Percentiles rank a stretch among this genome's conserved stretches.
Conservation (phyloP, 2,888 invertebrate genomes). For the Calameuta idolon region DNA sequence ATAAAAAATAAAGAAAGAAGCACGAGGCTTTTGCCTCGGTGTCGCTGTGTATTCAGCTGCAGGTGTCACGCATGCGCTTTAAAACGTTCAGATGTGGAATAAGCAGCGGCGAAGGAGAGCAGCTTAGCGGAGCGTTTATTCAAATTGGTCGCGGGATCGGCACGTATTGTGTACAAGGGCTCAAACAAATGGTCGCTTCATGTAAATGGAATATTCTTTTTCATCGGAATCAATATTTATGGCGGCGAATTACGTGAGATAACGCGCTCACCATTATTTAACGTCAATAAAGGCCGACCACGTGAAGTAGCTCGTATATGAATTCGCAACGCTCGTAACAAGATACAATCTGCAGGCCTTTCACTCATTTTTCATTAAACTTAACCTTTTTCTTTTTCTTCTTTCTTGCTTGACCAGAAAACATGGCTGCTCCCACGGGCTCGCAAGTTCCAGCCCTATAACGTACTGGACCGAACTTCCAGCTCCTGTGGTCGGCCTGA, state of each 20-base stretch:
- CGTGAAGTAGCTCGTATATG: not conserved
- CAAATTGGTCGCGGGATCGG: slow-evolving; percentile 41
- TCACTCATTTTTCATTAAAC: not conserved
- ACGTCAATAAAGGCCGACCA: not conserved
- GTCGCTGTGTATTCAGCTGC: not conserved
- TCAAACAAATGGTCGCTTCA: slow-evolving; percentile 39
- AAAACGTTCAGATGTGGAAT: not conserved
- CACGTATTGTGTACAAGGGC: slow-evolving; percentile 16
- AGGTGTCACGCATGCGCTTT: not conserved
- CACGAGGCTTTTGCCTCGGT: not conserved
- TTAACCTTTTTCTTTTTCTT: not conserved
- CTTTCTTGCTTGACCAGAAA: not conserved
- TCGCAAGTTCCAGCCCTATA: not conserved
- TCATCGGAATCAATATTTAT: slow-evolving; percentile 35
- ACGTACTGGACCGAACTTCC: not conserved
- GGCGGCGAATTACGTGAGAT: slow-evolving; percentile 16
- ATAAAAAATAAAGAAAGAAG: too few species aligned
- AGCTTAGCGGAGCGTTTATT: slow-evolving; percentile 46
- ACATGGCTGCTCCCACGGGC: not conserved
- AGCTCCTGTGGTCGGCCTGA: not conserved
- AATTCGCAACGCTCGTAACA: not conserved
- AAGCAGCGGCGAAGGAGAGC: not conserved
- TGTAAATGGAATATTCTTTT: slow-evolving; percentile 40
- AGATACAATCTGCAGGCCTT: not conserved
- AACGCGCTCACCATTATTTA: slow-evolving; percentile 20